Evolutionary conservation across 2,113 vertebrate genomes (phyloP).

Genomic region (Lepidothrix coronata): DNA sequence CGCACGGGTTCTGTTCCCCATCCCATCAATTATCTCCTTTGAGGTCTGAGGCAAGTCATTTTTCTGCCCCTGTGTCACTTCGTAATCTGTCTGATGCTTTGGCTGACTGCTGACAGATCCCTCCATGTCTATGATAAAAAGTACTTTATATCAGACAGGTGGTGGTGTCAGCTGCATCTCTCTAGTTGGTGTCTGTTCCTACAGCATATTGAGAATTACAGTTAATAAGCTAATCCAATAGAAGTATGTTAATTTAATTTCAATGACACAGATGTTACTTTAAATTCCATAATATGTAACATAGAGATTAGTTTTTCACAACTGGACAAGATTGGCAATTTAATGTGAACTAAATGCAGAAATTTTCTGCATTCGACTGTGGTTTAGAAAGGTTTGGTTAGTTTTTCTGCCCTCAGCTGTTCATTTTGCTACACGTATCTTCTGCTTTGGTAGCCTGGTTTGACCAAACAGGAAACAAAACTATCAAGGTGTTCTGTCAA

Average conservation of each 20-base stretch:
- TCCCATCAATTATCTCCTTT: not conserved
- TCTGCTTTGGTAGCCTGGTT: not conserved
- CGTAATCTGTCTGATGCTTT: constrained; percentile 1
- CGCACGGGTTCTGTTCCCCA: not conserved
- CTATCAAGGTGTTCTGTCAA: not conserved
- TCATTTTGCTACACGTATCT: not conserved
- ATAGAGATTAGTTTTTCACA: constrained; percentile 15
- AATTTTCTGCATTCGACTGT: not conserved
- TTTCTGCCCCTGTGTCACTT: not conserved
- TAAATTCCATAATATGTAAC: constrained; percentile 21
- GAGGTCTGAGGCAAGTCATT: not conserved
- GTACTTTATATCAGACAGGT: constrained; percentile 39
- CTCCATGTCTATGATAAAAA: not conserved
- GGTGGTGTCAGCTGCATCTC: constrained; percentile 40
- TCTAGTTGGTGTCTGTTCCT: constrained; percentile 23
- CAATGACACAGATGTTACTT: constrained; percentile 38
- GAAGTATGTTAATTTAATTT: constrained; percentile 60
- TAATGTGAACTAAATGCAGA: not conserved
- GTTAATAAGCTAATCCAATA: constrained; percentile 61
- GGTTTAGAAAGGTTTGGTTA: not conserved
- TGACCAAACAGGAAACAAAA: not conserved
- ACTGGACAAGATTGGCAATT: not conserved
- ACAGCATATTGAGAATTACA: constrained; percentile 52
- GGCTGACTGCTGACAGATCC: not conserved
- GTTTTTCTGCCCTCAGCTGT: not conserved